These are phyloP conservation scores for Aphaenogaster ashmeadi DNA, from an alignment of 1,140 invertebrate species.

Conservation along the genomic window DNA sequence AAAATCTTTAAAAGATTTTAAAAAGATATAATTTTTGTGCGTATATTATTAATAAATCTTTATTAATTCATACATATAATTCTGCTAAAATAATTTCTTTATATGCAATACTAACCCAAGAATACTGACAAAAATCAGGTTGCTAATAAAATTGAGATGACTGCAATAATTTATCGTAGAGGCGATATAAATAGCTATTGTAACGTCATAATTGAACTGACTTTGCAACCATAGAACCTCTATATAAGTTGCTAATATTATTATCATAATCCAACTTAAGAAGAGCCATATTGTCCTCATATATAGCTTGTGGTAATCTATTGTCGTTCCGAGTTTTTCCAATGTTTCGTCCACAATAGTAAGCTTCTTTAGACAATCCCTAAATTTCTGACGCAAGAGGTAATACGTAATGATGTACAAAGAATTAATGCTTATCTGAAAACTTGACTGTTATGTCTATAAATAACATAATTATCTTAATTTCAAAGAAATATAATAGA, in stretches of 20 bases:
- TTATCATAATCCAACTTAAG: not conserved
- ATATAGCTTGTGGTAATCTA: slow-evolving; percentile 24
- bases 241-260: not conserved
- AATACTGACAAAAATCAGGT: not conserved
- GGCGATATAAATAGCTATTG: not conserved
- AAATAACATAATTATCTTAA: not conserved
- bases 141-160: not conserved
- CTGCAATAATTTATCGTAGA: not conserved
- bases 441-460: not conserved
- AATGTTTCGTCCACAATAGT: slow-evolving; percentile 9
- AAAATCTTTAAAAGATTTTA: not conserved
- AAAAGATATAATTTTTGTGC: not conserved
- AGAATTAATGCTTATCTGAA: not conserved
- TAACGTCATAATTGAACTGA: not conserved
- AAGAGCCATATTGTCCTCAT: not conserved
- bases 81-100: not conserved
- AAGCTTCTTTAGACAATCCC: not conserved
- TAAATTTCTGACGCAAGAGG: slow-evolving; percentile 4
- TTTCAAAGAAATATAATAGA: not conserved
- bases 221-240: not conserved
- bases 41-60: not conserved
- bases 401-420: not conserved
- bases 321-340: not conserved
- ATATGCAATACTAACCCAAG: slow-evolving; percentile 3
- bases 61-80: not conserved